Base-by-base conservation (phyloP, 2,888 invertebrate genomes). In the Ligdia adustata region DNA sequence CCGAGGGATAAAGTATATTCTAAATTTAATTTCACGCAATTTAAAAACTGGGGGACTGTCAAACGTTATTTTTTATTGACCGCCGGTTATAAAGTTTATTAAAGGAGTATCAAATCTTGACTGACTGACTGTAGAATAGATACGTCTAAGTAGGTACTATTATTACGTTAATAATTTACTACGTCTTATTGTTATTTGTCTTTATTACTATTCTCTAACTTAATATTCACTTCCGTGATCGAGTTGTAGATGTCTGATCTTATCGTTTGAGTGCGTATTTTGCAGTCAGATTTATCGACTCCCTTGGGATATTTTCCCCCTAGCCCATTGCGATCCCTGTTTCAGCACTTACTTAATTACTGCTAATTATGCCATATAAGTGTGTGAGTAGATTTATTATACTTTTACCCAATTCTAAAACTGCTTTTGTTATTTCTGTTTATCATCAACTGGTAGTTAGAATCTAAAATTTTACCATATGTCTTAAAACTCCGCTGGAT, bases 11-110 rank as follows among this genome's bases (percentile, higher is more conserved):
- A 80, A 75, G 82, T 88, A 79, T 79, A 88, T 86, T 86, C 79
- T 80, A 89, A 89, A 90, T 89, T 90, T 90, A 90, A 90, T 90
- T 90, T 90, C 87, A 90, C 88, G 90, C 89, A 87, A 84, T 89
- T 89, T 85, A 63, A 77, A 80, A 84, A 77, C 70, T 77, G 75
- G 86, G 87, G 88, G 81, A 77, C 79, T 77, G 62, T 74, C 62
- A 53, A 71, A 74, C 72, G 72, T 82, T 80, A 77, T 78, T 84
- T 85, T 86, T 86, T 82, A 84, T 81, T 76, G 76, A 67, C 73
- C 69, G 55, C 71, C 64, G 56, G 73, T 76, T 79, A 74, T 71
- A 66, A 69, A 79, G 79, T 81, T 81, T 79, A 76, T 79, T 80
- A 81, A 79, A 79, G 63, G 64, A 65, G 69, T 75, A 65, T 75